Evolutionary conservation across 92 coral and sea anemone genomes (phyloP), one percentile per base, ranked within the genome.

Genomic region (Metridium senile): DNA sequence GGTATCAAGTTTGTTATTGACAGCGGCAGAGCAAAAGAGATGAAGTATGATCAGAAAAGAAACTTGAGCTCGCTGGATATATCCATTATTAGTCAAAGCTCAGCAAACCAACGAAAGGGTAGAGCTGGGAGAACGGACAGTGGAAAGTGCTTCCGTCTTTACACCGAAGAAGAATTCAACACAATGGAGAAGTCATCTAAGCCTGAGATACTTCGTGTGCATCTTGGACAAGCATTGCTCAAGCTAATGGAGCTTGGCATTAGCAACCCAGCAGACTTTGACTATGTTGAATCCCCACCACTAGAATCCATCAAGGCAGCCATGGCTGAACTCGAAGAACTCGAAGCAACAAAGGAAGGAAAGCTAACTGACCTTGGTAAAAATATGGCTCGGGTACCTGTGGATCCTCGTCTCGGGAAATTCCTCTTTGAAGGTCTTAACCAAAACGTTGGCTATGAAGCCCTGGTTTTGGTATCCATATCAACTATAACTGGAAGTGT

Each of bases 1-100:
- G 99, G 98, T 0, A 89, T 95, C 71, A 93, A 83, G 86, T 92
- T 86, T 73, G 97, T 95, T 17, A 82, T 95, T 58, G 99, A 95
- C 80, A 92, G 89, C 30, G 99, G 99, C 27, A 87, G 83, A 88
- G 97, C 86, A n/a, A 95, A 95, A 71, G 97, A 95, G 68, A 86
- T 93, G 90, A 86, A 84, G 53, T 95, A 86, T 47, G 99, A 95
- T 54, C 87, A 91, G 1, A 86, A 88, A 66, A 89, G 99, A 29
- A 91, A 91, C 80, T 80, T 92, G 82, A 92, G 87, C 73, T 85
- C 91, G 33, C 82, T 95, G 9, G 93, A 89, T 20, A 93, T 95
- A 35, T 83, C 92, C 31, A 74, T 72, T 23, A 78, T 93, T 66
- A 92, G 88, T 88, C 90, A 87, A 70, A 95, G 99, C 74, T 95